Evolutionary conservation across 1,140 invertebrate genomes (phyloP), one percentile per base, ranked within the genome.

Genomic region (Meteorus sp.): DNA sequence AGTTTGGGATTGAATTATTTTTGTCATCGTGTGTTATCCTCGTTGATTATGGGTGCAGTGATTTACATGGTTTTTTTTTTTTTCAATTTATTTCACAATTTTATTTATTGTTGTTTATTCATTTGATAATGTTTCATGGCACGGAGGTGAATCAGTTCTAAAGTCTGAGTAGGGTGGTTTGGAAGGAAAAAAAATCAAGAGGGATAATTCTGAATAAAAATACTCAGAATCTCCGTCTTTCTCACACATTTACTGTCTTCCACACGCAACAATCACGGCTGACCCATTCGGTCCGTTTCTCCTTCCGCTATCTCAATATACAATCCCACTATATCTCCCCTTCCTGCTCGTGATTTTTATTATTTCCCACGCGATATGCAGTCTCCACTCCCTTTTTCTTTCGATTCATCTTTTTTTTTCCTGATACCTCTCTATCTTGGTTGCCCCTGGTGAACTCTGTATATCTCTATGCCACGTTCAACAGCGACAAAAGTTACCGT

Each of bases 401-500:
- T n/a, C n/a, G n/a, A n/a, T n/a, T n/a, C n/a, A 39, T 11, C 2
- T 43, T 15, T 55, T 20, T 55, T 23, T 44, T 55, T 29, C 11
- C 9, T 1, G 15, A 15, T 25, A 9, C 25, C 19, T 47, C 13
- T 44, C 39, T 35, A 31, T 19, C 39, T 23, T 47, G 17, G 25
- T n/a, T 25, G 22, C 8, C 8, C 15, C 8, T 48, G n/a, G 4
- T 13, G 35, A 5, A n/a, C 9, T 39, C 35, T 13, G 9, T 39
- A n/a, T 39, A 39, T 13, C 11, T n/a, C 3, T 20, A 11, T 27
- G n/a, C 1, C 20, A 47, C 20, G 41, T 19, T 29, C 35, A 9
- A 29, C 31, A 27, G 47, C 47, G 51, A 61, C 54, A 61, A 61
- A 61, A 57, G 54, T 61, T 61, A 61, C 60, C 39, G 39, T 22